A percentile compares a stretch with the other conserved stretches of the same genome.
Conservation (phyloP, 2,888 invertebrate species). For the Eumacrocentrus americanus region DNA sequence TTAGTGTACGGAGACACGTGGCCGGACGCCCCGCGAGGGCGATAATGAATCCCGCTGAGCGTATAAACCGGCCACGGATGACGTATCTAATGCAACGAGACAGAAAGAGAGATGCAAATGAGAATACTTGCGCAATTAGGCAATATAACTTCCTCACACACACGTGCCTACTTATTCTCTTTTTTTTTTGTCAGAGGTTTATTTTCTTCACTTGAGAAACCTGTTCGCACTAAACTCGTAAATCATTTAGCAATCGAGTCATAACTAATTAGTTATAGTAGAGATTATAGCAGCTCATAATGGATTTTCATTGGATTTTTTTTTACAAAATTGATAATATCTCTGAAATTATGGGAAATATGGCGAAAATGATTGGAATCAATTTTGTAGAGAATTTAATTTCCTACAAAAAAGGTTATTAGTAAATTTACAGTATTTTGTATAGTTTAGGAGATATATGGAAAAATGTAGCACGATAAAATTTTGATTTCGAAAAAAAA, state of each 20-base stretch:
- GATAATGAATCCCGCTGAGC: conserved; percentile 32
- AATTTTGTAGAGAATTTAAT: too few species aligned
- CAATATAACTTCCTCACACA: not conserved
- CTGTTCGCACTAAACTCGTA: conserved; percentile 2
- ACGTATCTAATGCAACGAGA: not conserved
- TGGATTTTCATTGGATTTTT: too few species aligned
- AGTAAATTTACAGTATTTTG: too few species aligned
- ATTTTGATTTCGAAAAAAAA: too few species aligned
- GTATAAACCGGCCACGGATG: conserved; percentile 11
- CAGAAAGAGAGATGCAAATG: conserved; percentile 1
- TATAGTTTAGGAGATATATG: too few species aligned
- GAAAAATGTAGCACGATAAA: too few species aligned
- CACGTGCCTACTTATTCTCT: not conserved
- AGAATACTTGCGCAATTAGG: conserved; percentile 2
- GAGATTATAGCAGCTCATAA: too few species aligned
- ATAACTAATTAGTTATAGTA: conserved; percentile 7
- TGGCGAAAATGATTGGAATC: too few species aligned
- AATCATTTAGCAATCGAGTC: conserved; percentile 7
- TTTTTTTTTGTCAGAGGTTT: not conserved
- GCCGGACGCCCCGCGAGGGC: conserved; percentile 25
- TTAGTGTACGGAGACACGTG: conserved; percentile 33
- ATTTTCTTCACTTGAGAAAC: not conserved
- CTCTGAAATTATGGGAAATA: too few species aligned
- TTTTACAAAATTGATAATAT: too few species aligned
- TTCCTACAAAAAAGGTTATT: too few species aligned